Percentiles rank a stretch among this genome's conserved stretches.
Evolutionary conservation across 2,888 invertebrate species (phyloP).

Genomic region (Rhingia campestris): DNA sequence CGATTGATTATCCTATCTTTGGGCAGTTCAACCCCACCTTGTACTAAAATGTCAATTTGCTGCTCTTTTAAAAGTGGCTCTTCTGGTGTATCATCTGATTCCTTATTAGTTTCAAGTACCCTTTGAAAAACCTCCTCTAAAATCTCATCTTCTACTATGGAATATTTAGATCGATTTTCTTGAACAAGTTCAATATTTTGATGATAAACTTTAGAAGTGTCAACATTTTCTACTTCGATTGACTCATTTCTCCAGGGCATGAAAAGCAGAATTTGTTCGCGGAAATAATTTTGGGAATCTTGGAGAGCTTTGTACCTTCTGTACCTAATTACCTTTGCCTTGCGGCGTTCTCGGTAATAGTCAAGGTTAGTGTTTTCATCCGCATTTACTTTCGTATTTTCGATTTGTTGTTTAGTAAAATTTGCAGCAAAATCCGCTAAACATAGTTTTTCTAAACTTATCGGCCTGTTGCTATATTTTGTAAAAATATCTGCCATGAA

Average conservation of each 20-base stretch:
- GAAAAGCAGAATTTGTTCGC: slow-evolving; percentile 13
- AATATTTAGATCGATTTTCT: too few relatives aligned
- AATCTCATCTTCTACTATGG: neutral
- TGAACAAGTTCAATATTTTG: neutral
- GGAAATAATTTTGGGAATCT: neutral
- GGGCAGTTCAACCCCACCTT: too few relatives aligned
- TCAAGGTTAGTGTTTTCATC: neutral
- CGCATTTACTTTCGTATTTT: neutral
- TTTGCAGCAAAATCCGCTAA: neutral
- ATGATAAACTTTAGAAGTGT: neutral
- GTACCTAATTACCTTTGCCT: neutral
- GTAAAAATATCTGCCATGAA: slow-evolving; percentile 27
- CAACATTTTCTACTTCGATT: neutral
- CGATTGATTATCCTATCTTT: too few relatives aligned
- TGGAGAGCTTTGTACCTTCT: neutral
- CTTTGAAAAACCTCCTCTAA: neutral
- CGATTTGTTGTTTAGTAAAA: neutral
- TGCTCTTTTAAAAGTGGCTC: too few relatives aligned
- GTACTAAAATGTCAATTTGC: too few relatives aligned
- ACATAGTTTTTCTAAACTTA: neutral
- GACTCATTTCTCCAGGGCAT: slow-evolving; percentile 8
- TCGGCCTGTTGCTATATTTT: slow-evolving; percentile 34
- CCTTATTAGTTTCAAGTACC: too few relatives aligned
- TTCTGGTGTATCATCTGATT: too few relatives aligned
- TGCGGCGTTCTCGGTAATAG: neutral